Evolutionary conservation across 2,797 vertebrate genomes (phyloP).

Genomic region (Sebastes steindachneri): DNA sequence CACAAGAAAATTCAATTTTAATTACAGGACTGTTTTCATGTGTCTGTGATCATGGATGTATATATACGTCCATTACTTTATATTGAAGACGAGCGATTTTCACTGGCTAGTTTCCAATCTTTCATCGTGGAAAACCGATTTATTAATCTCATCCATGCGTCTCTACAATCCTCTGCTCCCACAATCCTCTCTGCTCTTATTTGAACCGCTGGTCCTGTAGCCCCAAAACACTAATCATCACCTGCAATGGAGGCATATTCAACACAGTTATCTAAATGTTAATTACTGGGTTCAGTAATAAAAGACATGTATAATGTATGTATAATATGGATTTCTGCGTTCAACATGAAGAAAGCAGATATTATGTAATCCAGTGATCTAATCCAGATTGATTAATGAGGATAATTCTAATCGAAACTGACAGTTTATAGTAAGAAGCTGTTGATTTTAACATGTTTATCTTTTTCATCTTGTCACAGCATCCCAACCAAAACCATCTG

Average conservation of each 20-base stretch:
- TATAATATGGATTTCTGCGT: not conserved
- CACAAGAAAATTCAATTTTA: not conserved
- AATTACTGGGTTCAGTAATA: constrained; percentile 17
- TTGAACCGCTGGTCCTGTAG: not conserved
- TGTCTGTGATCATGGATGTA: not conserved
- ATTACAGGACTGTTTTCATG: not conserved
- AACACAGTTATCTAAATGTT: constrained; percentile 46
- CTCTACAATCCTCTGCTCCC: not conserved
- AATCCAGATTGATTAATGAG: not conserved
- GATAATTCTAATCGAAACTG: not conserved
- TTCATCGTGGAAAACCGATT: not conserved
- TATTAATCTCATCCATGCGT: not conserved
- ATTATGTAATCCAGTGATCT: not conserved
- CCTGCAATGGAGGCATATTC: not conserved
- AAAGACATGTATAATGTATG: not conserved
- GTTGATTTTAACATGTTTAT: not conserved
- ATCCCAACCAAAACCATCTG: constrained; percentile 12
- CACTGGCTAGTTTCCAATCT: not conserved
- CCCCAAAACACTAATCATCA: constrained; percentile 28
- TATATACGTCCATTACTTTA: not conserved
- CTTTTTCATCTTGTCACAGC: not conserved
- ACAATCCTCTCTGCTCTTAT: not conserved
- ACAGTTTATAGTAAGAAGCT: not conserved
- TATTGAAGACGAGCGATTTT: not conserved
- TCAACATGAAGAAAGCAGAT: not conserved